phyloP scores from a whole-genome alignment of 1,140 invertebrate genomes.

The Schmidtea mediterranea region DNA sequence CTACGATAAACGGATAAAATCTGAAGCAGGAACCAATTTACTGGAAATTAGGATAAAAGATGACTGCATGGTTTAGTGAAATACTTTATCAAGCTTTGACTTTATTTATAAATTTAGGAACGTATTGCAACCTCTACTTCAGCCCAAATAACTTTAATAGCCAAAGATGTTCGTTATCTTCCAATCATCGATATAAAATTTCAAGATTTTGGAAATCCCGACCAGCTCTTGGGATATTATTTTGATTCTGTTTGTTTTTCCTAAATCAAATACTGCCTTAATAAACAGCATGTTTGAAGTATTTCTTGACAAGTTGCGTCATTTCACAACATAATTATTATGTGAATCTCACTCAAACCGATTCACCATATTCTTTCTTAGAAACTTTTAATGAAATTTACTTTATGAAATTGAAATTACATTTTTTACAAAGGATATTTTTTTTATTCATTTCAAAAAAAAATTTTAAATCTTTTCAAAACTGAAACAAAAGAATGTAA shows the following conservation, averaged over 20 bases:
- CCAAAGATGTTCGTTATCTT: background rate
- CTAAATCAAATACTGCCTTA: background rate
- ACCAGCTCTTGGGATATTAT: background rate
- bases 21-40: background rate
- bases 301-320: too few relatives aligned
- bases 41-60: background rate
- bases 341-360: too few relatives aligned
- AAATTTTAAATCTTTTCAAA: too few relatives aligned
- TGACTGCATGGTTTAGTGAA: background rate
- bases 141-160: background rate
- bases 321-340: too few relatives aligned
- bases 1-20: background rate
- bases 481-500: too few relatives aligned
- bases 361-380: too few relatives aligned
- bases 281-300: background rate
- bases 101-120: too few relatives aligned
- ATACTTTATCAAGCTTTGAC: too few relatives aligned
- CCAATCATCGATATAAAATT: slow-evolving; percentile 1
- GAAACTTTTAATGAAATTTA: too few relatives aligned
- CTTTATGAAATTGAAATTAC: too few relatives aligned
- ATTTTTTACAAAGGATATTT: too few relatives aligned
- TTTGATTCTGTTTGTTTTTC: background rate
- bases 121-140: background rate
- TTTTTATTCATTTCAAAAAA: too few relatives aligned
- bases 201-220: background rate